A percentile compares a stretch with the other conserved stretches of the same genome.
Conservation (phyloP, 2,113 vertebrate species). For the Pipra filicauda region DNA sequence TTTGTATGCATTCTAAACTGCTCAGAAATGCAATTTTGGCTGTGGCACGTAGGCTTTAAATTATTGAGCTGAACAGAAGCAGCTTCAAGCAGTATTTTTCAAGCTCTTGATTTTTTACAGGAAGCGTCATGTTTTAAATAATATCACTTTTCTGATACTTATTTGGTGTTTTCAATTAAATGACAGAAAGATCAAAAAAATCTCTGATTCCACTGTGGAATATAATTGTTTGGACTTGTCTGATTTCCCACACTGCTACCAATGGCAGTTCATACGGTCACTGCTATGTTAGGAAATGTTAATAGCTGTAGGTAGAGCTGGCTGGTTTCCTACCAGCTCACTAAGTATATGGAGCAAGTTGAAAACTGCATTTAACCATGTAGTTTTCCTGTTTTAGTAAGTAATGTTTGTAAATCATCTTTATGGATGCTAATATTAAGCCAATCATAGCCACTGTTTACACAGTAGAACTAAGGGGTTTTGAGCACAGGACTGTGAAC, state of each 20-base stretch:
- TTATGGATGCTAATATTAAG: not conserved
- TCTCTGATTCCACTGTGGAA: not conserved
- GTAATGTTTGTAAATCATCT: not conserved
- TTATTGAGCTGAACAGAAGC: not conserved
- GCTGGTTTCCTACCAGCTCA: not conserved
- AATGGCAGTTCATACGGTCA: not conserved
- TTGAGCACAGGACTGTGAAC: not conserved
- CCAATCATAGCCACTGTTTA: not conserved
- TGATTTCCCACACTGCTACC: rapidly evolving
- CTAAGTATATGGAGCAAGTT: not conserved
- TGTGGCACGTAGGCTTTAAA: not conserved
- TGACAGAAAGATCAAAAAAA: not conserved
- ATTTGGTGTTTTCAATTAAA: not conserved
- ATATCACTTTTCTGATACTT: not conserved
- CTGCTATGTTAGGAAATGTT: not conserved
- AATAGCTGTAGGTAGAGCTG: not conserved
- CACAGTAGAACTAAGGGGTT: not conserved
- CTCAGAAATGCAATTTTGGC: not conserved
- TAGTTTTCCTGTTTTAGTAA: not conserved
- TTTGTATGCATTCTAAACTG: not conserved
- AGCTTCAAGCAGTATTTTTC: not conserved
- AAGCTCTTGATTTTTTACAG: not conserved
- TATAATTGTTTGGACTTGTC: not conserved
- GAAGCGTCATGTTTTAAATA: not conserved
- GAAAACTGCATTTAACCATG: not conserved